Evolutionary conservation across 2,113 vertebrate species (phyloP), one percentile per base, ranked within the genome.

Genomic region (Nibea coibor): DNA sequence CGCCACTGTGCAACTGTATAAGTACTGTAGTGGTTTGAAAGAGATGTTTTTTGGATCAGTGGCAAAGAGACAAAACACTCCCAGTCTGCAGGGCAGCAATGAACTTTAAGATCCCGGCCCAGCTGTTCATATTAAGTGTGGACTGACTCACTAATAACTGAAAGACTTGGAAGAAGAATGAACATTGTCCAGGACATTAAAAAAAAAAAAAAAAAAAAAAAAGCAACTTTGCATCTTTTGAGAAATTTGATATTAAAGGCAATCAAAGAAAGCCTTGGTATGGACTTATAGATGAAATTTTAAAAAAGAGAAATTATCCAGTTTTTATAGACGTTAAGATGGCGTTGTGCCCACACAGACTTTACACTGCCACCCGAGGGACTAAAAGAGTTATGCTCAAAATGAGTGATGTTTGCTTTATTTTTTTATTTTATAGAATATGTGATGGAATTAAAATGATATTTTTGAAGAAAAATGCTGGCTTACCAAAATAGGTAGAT

Each of bases 391-490:
- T 89, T 75, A 81, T 78, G 83, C 89, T 90, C 81, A 82, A 90
- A 88, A 73, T 70, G 74, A 90, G 87, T 75, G 20, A 69, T 8
- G 48, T 90, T 93, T 92, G 72, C 82, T 93, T 93, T 89, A 92
- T 93, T 94, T 94, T 93, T 92, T 92, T 92, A 92, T 93, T 93
- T 89, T 82, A 67, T 86, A 83, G 70, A 80, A 86, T 85, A 87
- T 72, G 68, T 83, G 54, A 75, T 28, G 67, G 66, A 86, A 54
- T 80, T 70, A 65, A 79, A 45, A 80, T 82, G 72, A 92, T 92
- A 91, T 94, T 95, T 95, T 94, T 89, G 50, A 91, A 91, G 79
- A 90, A 88, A 91, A 93, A 89, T 81, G 90, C 86, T 92, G 92
- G 82, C 75, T 91, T 91, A 92, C 85, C 83, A 88, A 92, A 93